Base-by-base conservation (phyloP, 2,113 vertebrate species). In the Murina feae region DNA sequence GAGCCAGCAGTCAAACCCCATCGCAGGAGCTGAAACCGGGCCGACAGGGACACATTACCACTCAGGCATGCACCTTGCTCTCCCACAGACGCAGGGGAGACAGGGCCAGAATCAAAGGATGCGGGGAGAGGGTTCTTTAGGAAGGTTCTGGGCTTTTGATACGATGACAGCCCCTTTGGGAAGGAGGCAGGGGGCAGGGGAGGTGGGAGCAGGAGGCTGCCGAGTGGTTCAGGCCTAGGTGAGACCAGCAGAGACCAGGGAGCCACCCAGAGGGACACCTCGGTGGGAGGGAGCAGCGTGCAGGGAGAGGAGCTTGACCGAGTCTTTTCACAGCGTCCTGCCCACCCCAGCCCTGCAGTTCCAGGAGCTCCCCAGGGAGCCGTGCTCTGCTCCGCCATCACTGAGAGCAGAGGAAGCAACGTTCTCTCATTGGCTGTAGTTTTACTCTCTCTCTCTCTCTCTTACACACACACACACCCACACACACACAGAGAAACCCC, bases 131-230 rank as follows among this genome's bases (percentile, higher is more conserved):
- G 75, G 35, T 66, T 93, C 93, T 66, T 98, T 95, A 96, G 98
- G 98, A 98, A 98, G 97, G 96, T 97, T 96, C 94, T 97, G 75
- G 79, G 89, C 94, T 96, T 98, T 95, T 7, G 95, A 98, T 97
- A 63, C 91, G 97, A 95, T 97, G 98, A 98, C 79, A 51, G 0
- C 21, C 51, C 86, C 86, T 44, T 68, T 23, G 55, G 92, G 83
- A 69, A 96, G 98, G 94, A 17, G 9, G 6, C 6, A 0, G 20
- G 37, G 76, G 4, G 1, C 3, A 3, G 32, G 11, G 28, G 2
- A 8, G 30, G n/a, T 74, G 39, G 6, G 80, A 63, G 44, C 30
- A 6, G 25, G 1, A 39, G 65, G 16, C 49, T 35, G 82, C 91
- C 23, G 4, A 39, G 71, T 37, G 82, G 44, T 12, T 18, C 39